Evolutionary conservation across 2,113 vertebrate genomes (phyloP), one percentile per base, ranked within the genome.

Genomic region (Pampusana beccarii): DNA sequence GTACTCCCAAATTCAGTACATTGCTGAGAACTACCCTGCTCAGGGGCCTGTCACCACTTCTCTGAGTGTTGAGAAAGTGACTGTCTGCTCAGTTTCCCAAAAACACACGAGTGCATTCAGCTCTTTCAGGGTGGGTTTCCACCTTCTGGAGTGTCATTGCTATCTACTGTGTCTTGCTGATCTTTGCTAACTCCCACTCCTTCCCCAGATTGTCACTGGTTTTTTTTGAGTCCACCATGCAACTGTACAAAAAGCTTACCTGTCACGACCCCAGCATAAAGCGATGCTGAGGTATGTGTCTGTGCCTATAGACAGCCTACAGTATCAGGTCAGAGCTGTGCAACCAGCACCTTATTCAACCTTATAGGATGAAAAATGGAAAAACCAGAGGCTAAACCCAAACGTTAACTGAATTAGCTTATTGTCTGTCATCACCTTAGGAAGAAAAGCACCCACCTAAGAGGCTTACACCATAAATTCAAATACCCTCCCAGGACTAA

Each of bases 121-220:
- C 88, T 80, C 62, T 83, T 83, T 73, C 62, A 83, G 79, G 74
- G 79, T 80, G n/a, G 40, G 71, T 69, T 92, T 72, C 90, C 50
- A 93, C 92, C 92, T 90, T 94, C 92, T 93, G 92, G 79, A 94
- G 31, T 70, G 88, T 25, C 48, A 67, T 3, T 31, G 1, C 51
- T 44, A 61, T 48, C 33, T 3, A 24, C 58, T 38, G 33, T 56
- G 24, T 71, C 48, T 92, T 90, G 74, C 75, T 93, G 50, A 93
- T 93, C 51, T 80, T 90, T 0, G 5, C 71, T 70, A 93, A 88
- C 88, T 86, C 88, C 92, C 64, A 96, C 88, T 89, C 48, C 56
- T 89, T 96, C 42, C 84, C 57, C 78, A 81, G 60, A 93, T 19
- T 66, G 62, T 86, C 91, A 93, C 24, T 4, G 20, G 5, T 70